A percentile compares a stretch with the other conserved stretches of the same genome.
These are phyloP conservation scores for Anguilla obscura DNA, from an alignment of 2,797 vertebrate species.

Conservation along the genomic window DNA sequence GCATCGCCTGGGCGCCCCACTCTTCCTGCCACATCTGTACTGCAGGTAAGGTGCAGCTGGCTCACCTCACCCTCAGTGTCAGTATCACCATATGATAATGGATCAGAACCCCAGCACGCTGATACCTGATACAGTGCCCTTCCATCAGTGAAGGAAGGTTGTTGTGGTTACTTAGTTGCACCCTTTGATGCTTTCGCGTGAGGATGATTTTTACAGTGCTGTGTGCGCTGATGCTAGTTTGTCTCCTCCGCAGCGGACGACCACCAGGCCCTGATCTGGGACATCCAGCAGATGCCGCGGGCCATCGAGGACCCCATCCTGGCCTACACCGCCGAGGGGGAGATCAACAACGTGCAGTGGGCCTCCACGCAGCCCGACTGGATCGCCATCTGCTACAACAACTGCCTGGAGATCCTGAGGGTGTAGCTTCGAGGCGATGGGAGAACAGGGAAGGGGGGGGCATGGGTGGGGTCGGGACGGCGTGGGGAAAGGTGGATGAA, in stretches of 20 bases:
- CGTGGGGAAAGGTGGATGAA: not conserved
- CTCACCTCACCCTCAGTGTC: not conserved
- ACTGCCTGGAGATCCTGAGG: conserved; percentile 83
- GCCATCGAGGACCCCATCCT: conserved; percentile 98
- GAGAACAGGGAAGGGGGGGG: conserved; percentile 35
- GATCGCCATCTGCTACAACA: conserved; percentile 90
- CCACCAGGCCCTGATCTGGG: conserved; percentile 99
- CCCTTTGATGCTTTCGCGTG: not conserved
- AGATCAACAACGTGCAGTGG: conserved; percentile 99
- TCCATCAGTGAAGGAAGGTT: not conserved
- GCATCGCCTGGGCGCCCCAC: conserved; percentile 98
- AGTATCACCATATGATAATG: not conserved
- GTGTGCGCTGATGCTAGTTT: not conserved
- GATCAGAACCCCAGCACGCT: not conserved
- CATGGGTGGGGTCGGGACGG: not conserved
- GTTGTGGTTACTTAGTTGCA: not conserved
- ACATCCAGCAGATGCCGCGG: conserved; percentile 98
- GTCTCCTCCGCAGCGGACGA: conserved; percentile 80
- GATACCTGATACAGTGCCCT: not conserved
- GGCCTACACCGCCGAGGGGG: conserved; percentile 96
- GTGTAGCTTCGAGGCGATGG: conserved; percentile 62
- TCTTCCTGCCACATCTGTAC: conserved; percentile 99
- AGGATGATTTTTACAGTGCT: not conserved
- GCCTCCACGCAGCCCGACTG: conserved; percentile 98
- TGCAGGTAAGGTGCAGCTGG: conserved; percentile 76